These are phyloP conservation scores for Eupithecia dodoneata DNA, from an alignment of 2,888 invertebrate genomes.

Conservation along the genomic window DNA sequence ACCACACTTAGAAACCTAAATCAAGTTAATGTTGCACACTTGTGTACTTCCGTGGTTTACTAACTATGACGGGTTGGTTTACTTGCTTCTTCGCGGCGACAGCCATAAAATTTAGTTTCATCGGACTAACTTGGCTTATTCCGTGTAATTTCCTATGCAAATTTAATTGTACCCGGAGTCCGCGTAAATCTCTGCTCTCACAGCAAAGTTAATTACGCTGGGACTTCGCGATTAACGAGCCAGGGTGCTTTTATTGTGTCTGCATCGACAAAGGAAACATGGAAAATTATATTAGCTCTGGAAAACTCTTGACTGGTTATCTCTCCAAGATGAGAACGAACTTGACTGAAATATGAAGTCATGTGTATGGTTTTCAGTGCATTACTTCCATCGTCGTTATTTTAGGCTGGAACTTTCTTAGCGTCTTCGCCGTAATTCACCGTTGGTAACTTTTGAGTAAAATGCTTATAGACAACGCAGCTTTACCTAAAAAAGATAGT, in stretches of 20 bases:
- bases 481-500: too few relatives aligned
- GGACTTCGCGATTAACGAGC: constrained; percentile 77
- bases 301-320: constrained; percentile 23
- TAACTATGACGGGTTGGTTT: constrained; percentile 46
- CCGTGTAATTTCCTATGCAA: constrained; percentile 83
- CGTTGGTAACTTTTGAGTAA: background rate
- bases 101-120: constrained; percentile 73
- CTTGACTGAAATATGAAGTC: constrained; percentile 20
- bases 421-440: background rate
- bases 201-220: constrained; percentile 82
- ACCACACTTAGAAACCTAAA: constrained; percentile 30
- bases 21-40: constrained; percentile 39
- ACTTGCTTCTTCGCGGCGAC: constrained; percentile 53
- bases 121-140: constrained; percentile 74
- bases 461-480: too few relatives aligned
- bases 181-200: constrained; percentile 80
- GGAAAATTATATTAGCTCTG: constrained; percentile 62
- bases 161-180: constrained; percentile 82
- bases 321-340: background rate
- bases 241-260: constrained; percentile 77
- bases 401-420: background rate
- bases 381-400: background rate
- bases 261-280: constrained; percentile 73
- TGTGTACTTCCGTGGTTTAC: constrained; percentile 34
- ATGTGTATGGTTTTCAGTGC: background rate